Conservation (phyloP, 2,888 invertebrate species). For the Agriopis aurantiaria region DNA sequence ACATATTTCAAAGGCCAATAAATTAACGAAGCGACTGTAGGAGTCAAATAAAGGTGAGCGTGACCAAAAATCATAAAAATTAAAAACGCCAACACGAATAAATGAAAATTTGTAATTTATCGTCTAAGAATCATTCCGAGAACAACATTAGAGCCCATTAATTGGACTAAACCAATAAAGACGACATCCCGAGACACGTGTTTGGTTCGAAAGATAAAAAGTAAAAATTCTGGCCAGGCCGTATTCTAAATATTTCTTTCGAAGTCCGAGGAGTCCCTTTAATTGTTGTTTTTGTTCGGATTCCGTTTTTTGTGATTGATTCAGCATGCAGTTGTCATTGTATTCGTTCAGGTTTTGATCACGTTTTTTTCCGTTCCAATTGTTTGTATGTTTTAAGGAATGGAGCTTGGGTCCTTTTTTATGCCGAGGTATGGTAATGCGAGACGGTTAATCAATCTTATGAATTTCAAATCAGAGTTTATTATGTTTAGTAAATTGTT, state of each 20-base stretch:
- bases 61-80: constrained; percentile 48
- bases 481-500: constrained; percentile 54
- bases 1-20: constrained; percentile 38
- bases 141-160: constrained; percentile 78
- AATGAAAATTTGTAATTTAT: constrained; percentile 75
- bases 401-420: constrained; percentile 65
- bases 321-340: constrained; percentile 85
- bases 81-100: constrained; percentile 53
- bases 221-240: constrained; percentile 54
- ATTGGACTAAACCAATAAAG: constrained; percentile 84
- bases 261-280: constrained; percentile 72
- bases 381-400: constrained; percentile 84
- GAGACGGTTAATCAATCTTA: constrained; percentile 75
- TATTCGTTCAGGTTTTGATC: constrained; percentile 81
- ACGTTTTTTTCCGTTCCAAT: constrained; percentile 75
- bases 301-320: constrained; percentile 86
- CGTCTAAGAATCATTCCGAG: constrained; percentile 65
- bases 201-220: constrained; percentile 63
- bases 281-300: constrained; percentile 86
- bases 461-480: constrained; percentile 69
- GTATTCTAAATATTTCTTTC: constrained; percentile 84
- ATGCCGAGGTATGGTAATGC: constrained; percentile 68
- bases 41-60: constrained; percentile 44
- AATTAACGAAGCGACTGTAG: constrained; percentile 40
- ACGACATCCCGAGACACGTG: constrained; percentile 81